A percentile compares a stretch with the other conserved stretches of the same genome.
Conservation (phyloP, 1,140 invertebrate species). For the Zaprionus inermis region DNA sequence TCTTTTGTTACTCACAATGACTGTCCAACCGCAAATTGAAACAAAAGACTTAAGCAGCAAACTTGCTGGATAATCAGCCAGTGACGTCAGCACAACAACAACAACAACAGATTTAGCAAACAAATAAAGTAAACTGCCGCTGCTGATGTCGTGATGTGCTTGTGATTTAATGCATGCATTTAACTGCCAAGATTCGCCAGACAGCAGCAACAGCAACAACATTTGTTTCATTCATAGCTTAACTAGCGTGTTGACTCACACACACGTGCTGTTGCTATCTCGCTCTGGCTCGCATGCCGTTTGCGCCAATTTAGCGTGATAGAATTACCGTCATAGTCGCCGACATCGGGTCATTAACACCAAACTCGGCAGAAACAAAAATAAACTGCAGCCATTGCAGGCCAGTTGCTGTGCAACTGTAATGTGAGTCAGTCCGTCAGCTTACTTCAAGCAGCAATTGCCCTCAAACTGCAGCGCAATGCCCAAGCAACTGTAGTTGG, state of each 20-base stretch:
- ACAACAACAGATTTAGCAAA: conserved; percentile 9
- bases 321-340: conserved; percentile 14
- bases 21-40: conserved; percentile 3
- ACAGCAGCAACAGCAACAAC: conserved; percentile 18
- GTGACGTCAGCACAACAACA: conserved; percentile 58
- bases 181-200: neutral
- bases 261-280: conserved; percentile 6
- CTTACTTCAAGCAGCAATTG: neutral
- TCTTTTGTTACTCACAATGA: neutral
- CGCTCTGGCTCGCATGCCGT: conserved; percentile 10
- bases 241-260: conserved; percentile 44
- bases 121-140: conserved; percentile 33
- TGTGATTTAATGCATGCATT: conserved; percentile 4
- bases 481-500: neutral
- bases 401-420: conserved; percentile 23
- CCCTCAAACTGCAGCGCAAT: conserved; percentile 15
- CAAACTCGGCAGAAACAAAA: conserved; percentile 4
- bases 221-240: conserved; percentile 43
- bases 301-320: conserved; percentile 22
- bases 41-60: conserved; percentile 74
- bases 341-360: conserved; percentile 47
- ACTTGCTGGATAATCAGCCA: conserved; percentile 47
- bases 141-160: neutral
- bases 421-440: conserved; percentile 19
- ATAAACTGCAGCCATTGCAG: conserved; percentile 17